These are phyloP conservation scores for Aurelia aurita complex sp. Pacific DNA, from an alignment of 30 jellyfish, hydroid and myxozoan genomes.

Conservation along the genomic window DNA sequence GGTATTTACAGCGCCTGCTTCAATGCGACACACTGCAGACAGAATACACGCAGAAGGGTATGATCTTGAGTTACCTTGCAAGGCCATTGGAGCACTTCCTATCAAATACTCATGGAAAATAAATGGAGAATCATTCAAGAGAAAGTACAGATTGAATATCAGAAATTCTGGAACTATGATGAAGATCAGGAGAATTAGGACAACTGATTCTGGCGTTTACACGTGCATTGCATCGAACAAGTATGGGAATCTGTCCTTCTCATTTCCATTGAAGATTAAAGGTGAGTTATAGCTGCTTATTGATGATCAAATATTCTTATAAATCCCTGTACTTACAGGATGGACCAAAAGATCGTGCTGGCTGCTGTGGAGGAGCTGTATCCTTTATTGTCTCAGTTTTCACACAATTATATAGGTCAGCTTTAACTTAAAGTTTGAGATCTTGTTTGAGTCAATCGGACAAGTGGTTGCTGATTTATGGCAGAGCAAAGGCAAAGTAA, in stretches of 20 bases:
- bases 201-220: conserved; percentile 78
- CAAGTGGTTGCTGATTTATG: too few relatives aligned
- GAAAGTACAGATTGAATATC: conserved; percentile 57
- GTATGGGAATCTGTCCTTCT: conserved; percentile 90
- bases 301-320: too few relatives aligned
- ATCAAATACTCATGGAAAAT: conserved; percentile 64
- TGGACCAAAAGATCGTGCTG: too few relatives aligned
- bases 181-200: conserved; percentile 80
- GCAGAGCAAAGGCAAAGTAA: too few relatives aligned
- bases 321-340: too few relatives aligned
- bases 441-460: too few relatives aligned
- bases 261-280: conserved; percentile 62
- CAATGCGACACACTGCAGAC: conserved; percentile 55
- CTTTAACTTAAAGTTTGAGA: too few relatives aligned
- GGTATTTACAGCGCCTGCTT: conserved; percentile 26
- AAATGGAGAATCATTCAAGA: conserved; percentile 51
- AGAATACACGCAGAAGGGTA: conserved; percentile 61
- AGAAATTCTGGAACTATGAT: conserved; percentile 56
- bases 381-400: too few relatives aligned
- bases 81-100: conserved; percentile 78
- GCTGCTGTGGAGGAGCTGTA: too few relatives aligned
- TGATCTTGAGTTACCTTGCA: conserved; percentile 69
- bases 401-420: too few relatives aligned
- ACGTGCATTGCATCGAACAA: conserved; percentile 90
- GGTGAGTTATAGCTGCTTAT: conserved; percentile 5